A percentile compares a stretch with the other conserved stretches of the same genome.
These are phyloP conservation scores for Drosophila quinaria DNA, from an alignment of 2,888 invertebrate species.

Conservation along the genomic window DNA sequence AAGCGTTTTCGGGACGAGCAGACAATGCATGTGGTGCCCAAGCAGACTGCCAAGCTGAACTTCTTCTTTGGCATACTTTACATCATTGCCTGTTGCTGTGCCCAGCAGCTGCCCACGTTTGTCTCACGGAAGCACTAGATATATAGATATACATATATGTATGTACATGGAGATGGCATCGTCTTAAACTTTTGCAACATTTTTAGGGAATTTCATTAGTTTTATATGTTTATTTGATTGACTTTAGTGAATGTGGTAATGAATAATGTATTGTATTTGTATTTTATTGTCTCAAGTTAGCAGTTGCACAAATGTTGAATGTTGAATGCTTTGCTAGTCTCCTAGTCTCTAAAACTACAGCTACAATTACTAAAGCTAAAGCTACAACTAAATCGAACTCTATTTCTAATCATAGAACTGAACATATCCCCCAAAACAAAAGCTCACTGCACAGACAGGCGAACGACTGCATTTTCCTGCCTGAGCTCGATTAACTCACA, in stretches of 20 bases:
- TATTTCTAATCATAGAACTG: slow-evolving; percentile 59
- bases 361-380: slow-evolving; percentile 18
- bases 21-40: slow-evolving; percentile 93
- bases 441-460: slow-evolving; percentile 8
- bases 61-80: slow-evolving; percentile 96
- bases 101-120: slow-evolving; percentile 87
- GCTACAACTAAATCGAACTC: slow-evolving; percentile 18
- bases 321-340: slow-evolving; percentile 55
- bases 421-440: slow-evolving; percentile 56
- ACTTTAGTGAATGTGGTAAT: slow-evolving; percentile 48
- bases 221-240: slow-evolving; percentile 32
- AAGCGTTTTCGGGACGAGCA: slow-evolving; percentile 93
- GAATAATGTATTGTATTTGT: slow-evolving; percentile 38
- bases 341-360: slow-evolving; percentile 44
- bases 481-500: slow-evolving; percentile 27
- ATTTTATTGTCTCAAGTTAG: slow-evolving; percentile 43
- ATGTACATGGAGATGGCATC: slow-evolving; percentile 19
- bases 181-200: slow-evolving; percentile 56
- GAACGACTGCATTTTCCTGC: slow-evolving; percentile 8
- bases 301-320: slow-evolving; percentile 54
- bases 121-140: slow-evolving; percentile 76
- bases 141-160: not conserved
- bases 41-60: slow-evolving; percentile 95
- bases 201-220: slow-evolving; percentile 73
- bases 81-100: slow-evolving; percentile 92